phyloP scores from a whole-genome alignment of 1,140 invertebrate genomes.

The Tetraneura akinire region DNA sequence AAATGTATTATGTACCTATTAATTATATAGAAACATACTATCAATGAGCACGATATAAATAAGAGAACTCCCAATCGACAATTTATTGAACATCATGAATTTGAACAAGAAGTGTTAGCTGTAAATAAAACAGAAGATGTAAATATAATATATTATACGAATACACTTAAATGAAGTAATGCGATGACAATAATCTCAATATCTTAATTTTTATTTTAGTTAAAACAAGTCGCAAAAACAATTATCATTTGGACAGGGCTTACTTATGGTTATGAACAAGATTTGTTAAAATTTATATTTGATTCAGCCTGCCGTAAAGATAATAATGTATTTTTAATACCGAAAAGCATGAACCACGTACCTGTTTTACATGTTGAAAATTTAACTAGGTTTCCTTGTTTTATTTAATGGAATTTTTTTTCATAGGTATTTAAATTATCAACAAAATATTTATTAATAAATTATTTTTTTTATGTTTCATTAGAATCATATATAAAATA shows the following conservation, averaged over 20 bases:
- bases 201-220: neutral
- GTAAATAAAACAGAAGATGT: slow-evolving; percentile 13
- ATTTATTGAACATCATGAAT: neutral
- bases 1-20: neutral
- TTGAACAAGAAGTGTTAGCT: slow-evolving; percentile 14
- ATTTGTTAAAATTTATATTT: slow-evolving; percentile 5
- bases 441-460: too few relatives aligned
- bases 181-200: neutral
- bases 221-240: neutral
- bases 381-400: neutral
- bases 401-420: neutral
- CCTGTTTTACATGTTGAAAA: slow-evolving; percentile 5
- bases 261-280: slow-evolving; percentile 15
- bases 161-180: neutral
- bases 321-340: slow-evolving; percentile 1
- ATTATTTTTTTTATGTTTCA: neutral
- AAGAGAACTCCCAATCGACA: neutral
- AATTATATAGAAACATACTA: neutral
- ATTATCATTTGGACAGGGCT: neutral
- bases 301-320: neutral
- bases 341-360: neutral
- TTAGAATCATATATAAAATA: neutral
- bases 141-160: neutral
- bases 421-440: too few relatives aligned
- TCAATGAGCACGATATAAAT: neutral